phyloP scores from a whole-genome alignment of 1,140 invertebrate genomes.

The Nephotettix cincticeps region DNA sequence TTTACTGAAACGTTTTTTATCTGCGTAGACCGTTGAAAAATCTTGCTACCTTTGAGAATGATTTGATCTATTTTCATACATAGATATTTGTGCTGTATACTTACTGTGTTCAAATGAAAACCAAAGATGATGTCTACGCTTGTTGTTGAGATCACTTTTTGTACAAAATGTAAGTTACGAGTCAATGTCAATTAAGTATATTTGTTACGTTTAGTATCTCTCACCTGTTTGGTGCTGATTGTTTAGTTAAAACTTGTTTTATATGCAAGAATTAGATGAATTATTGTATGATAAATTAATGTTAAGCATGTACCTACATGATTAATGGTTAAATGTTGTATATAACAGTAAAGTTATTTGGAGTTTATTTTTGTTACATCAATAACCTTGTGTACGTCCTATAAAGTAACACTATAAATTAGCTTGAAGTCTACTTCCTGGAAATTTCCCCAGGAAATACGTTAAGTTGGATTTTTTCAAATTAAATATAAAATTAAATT shows the following conservation, averaged over 20 bases:
- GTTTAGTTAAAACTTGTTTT: neutral
- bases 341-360: slow-evolving; percentile 21
- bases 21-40: too few species aligned
- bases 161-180: neutral
- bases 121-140: slow-evolving; percentile 27
- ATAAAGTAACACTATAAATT: too few species aligned
- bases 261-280: neutral
- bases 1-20: too few species aligned
- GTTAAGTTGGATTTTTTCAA: too few species aligned
- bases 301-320: neutral
- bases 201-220: slow-evolving; percentile 5
- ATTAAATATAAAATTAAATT: too few species aligned
- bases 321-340: slow-evolving; percentile 17
- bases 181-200: slow-evolving; percentile 16
- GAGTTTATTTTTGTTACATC: neutral
- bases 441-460: too few species aligned
- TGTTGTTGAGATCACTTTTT: neutral
- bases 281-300: neutral
- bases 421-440: too few species aligned
- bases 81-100: neutral
- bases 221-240: neutral
- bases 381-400: too few species aligned
- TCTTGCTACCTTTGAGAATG: too few species aligned
- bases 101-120: slow-evolving; percentile 22
- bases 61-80: too few species aligned